phyloP scores from a whole-genome alignment of 2,797 vertebrate species.

The Alca torda region DNA sequence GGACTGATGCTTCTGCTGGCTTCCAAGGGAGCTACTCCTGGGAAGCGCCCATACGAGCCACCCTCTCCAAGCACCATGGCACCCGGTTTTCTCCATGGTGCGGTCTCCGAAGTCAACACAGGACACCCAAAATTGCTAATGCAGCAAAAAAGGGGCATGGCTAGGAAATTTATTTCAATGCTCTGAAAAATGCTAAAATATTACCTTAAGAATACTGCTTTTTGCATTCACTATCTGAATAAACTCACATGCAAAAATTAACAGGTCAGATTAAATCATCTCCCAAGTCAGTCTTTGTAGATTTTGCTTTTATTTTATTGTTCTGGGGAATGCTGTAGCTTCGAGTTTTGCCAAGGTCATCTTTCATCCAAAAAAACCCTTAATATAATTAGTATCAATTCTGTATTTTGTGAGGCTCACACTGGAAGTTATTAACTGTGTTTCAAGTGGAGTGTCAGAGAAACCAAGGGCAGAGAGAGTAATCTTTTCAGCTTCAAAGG shows the following conservation, averaged over 20 bases:
- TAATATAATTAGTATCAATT: conserved; percentile 76
- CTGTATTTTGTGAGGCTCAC: conserved; percentile 64
- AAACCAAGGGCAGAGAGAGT: conserved; percentile 50
- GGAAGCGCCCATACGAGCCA: fast-evolving
- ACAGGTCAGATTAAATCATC: conserved; percentile 52
- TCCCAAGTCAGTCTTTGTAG: conserved; percentile 43
- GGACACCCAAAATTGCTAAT: not conserved
- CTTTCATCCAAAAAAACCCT: conserved; percentile 61
- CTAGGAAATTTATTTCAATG: not conserved
- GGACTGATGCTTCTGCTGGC: not conserved
- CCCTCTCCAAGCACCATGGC: not conserved
- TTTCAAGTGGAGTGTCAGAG: conserved; percentile 71
- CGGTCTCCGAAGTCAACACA: fast-evolving
- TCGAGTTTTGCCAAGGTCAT: conserved; percentile 66
- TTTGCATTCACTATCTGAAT: not conserved
- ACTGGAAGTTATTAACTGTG: conserved; percentile 68
- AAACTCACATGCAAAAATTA: conserved; percentile 13
- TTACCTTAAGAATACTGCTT: not conserved
- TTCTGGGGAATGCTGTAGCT: conserved; percentile 42
- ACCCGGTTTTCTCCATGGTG: not conserved
- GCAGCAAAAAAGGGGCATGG: not conserved
- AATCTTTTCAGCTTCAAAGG: conserved; percentile 75
- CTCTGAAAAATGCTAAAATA: not conserved
- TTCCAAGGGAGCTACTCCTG: not conserved
- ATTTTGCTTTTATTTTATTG: conserved; percentile 63